Percentiles rank a stretch among this genome's conserved stretches.
phyloP scores from a whole-genome alignment of 1,140 invertebrate genomes.

The Fopius arisanus region DNA sequence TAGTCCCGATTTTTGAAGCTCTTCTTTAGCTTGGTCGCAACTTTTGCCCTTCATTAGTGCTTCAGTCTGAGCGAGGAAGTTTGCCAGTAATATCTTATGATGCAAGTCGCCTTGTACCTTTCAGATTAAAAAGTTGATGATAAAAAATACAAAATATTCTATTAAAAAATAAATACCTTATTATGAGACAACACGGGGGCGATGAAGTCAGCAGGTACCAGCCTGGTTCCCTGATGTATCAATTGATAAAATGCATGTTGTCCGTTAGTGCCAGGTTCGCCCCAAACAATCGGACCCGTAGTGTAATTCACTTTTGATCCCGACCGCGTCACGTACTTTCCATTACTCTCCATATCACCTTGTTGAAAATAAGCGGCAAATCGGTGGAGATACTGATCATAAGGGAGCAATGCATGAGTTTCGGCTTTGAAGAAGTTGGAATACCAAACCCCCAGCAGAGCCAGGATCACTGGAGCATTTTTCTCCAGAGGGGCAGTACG shows the following conservation, averaged over 20 bases:
- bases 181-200: slow-evolving; percentile 93
- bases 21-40: slow-evolving; percentile 76
- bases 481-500: slow-evolving; percentile 84
- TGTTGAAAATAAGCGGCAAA: slow-evolving; percentile 99
- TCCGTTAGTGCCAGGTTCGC: slow-evolving; percentile 99
- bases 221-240: slow-evolving; percentile 88
- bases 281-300: slow-evolving; percentile 82
- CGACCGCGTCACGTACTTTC: slow-evolving; percentile 89
- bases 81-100: slow-evolving; percentile 92
- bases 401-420: slow-evolving; percentile 95
- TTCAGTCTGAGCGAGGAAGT: slow-evolving; percentile 99
- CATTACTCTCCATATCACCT: slow-evolving; percentile 99
- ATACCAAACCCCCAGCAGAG: slow-evolving; percentile 96
- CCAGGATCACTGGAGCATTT: slow-evolving; percentile 95
- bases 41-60: slow-evolving; percentile 94
- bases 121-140: neutral
- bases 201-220: slow-evolving; percentile 98
- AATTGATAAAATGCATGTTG: slow-evolving; percentile 98
- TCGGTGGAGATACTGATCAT: slow-evolving; percentile 98
- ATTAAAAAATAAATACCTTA: slow-evolving; percentile 70
- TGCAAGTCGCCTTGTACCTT: slow-evolving; percentile 66
- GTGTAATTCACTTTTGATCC: slow-evolving; percentile 80
- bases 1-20: slow-evolving; percentile 78
- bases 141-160: neutral
- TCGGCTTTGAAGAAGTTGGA: slow-evolving; percentile 94